phyloP scores from a whole-genome alignment of 2,113 vertebrate species.

The Spheniscus mendiculus region DNA sequence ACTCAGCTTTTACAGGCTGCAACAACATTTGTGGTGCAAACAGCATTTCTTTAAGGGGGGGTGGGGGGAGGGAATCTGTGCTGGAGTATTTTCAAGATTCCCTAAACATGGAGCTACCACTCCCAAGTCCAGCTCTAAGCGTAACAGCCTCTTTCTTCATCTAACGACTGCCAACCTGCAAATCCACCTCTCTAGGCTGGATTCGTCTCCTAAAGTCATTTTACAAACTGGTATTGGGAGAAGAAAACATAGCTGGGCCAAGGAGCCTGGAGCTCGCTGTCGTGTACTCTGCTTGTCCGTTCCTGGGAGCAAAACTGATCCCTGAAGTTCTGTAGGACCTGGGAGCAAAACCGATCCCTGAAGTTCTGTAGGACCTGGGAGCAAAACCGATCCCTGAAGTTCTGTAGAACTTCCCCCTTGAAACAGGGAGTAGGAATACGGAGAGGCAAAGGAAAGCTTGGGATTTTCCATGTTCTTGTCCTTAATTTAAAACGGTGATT shows the following conservation, averaged over 20 bases:
- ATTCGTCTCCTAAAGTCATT: neutral
- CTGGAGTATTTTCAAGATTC: neutral
- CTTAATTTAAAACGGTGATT: constrained; percentile 11
- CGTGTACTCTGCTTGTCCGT: accelerated
- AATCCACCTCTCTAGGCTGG: neutral
- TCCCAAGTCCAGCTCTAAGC: accelerated
- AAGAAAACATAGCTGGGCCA: accelerated
- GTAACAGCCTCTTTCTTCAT: neutral
- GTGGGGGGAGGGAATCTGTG: no score
- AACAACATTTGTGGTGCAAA: neutral
- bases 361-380: neutral
- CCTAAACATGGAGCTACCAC: neutral
- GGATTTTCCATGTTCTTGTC: constrained; percentile 26
- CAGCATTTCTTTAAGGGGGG: neutral
- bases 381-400: neutral
- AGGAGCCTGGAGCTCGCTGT: neutral
- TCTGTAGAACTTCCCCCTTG: neutral
- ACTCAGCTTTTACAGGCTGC: neutral
- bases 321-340: neutral
- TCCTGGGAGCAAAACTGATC: neutral
- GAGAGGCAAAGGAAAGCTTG: neutral
- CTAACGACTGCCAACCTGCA: neutral
- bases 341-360: neutral
- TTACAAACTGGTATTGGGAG: neutral
- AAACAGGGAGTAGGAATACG: neutral